Evolutionary conservation across 2,113 vertebrate genomes (phyloP).

Genomic region (Xenopus laevis): DNA sequence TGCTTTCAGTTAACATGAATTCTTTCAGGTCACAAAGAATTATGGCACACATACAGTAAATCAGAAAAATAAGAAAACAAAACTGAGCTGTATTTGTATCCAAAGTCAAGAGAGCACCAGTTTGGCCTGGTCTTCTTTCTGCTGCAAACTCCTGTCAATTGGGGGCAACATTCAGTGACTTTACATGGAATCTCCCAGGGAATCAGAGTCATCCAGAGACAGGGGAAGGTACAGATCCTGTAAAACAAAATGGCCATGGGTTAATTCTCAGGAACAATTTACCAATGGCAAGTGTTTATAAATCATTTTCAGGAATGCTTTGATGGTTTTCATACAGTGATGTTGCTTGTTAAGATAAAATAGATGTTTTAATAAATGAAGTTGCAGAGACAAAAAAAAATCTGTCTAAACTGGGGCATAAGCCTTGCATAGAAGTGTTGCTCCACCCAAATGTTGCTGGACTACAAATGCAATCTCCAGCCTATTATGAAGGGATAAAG

Average conservation of each 20-base stretch:
- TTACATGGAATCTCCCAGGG: conserved; percentile 94
- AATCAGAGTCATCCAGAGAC: conserved; percentile 95
- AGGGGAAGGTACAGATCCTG: conserved; percentile 96
- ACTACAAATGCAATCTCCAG: no score
- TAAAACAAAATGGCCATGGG: conserved; percentile 55
- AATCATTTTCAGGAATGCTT: no score
- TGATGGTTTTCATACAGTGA: no score
- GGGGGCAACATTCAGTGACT: conserved; percentile 43
- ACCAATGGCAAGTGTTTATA: background rate
- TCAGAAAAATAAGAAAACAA: conserved; percentile 61
- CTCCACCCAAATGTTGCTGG: no score
- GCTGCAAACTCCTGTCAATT: conserved; percentile 40
- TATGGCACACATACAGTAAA: conserved; percentile 69
- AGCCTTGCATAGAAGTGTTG: no score
- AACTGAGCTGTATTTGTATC: conserved; percentile 57
- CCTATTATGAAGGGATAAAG: no score
- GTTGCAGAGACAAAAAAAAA: no score
- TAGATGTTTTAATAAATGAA: no score
- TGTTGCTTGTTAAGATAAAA: no score
- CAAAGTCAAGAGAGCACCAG: conserved; percentile 67
- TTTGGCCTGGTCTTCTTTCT: conserved; percentile 60
- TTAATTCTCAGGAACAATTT: conserved; percentile 52
- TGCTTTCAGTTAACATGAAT: conserved; percentile 51
- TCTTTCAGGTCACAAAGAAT: conserved; percentile 60
- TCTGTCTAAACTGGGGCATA: no score